Percentiles rank a stretch among this genome's conserved stretches.
These are phyloP conservation scores for Hyles vespertilio DNA, from an alignment of 1,140 invertebrate species.

Conservation along the genomic window DNA sequence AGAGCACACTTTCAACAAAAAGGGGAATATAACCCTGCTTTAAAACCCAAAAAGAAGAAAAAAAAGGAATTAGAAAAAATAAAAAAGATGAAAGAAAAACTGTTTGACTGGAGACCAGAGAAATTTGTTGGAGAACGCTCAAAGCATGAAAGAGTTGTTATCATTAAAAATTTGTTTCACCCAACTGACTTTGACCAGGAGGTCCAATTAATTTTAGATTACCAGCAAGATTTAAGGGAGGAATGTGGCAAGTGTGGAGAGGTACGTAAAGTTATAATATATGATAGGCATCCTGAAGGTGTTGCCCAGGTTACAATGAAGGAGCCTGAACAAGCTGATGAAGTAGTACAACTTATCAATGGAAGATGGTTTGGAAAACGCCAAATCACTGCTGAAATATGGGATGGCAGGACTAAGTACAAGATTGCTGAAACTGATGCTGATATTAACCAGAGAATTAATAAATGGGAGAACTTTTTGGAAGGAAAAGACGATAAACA, in stretches of 20 bases:
- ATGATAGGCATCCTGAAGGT: constrained; percentile 96
- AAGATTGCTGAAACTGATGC: constrained; percentile 94
- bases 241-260: constrained; percentile 95
- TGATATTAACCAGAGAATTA: constrained; percentile 87
- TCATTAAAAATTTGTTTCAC: constrained; percentile 96
- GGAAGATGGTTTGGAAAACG: constrained; percentile 94
- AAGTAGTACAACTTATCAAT: constrained; percentile 91
- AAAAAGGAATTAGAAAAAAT: constrained; percentile 93
- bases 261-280: constrained; percentile 94
- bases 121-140: constrained; percentile 88
- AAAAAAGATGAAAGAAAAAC: constrained; percentile 95
- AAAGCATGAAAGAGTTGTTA: constrained; percentile 93
- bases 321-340: constrained; percentile 92
- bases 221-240: constrained; percentile 92
- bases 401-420: constrained; percentile 98
- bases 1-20: constrained; percentile 96
- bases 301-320: constrained; percentile 95
- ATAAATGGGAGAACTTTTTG: constrained; percentile 93
- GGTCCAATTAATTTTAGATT: constrained; percentile 91
- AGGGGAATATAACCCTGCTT: constrained; percentile 94
- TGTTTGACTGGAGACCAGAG: constrained; percentile 98
- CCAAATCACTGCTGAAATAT: constrained; percentile 89
- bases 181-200: constrained; percentile 93
- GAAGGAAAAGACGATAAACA: constrained; percentile 34
- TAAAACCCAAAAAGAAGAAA: constrained; percentile 95